These are phyloP conservation scores for Vultur gryphus DNA, from an alignment of 2,797 vertebrate genomes.

Conservation along the genomic window DNA sequence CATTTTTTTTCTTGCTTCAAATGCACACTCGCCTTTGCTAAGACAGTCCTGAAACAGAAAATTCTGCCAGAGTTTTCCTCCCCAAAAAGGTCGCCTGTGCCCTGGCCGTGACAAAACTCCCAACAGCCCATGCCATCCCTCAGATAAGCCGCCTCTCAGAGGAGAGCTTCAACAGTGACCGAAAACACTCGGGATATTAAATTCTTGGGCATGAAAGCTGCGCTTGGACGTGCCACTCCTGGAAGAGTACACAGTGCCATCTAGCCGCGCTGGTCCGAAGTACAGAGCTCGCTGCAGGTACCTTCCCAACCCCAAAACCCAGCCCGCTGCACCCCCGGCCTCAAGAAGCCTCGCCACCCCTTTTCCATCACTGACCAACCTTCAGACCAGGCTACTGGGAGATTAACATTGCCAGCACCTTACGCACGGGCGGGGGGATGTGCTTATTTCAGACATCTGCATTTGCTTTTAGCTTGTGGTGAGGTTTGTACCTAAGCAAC, in stretches of 20 bases:
- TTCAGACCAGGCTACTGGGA: background rate
- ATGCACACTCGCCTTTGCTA: background rate
- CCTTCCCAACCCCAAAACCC: background rate
- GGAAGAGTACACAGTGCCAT: conserved; percentile 53
- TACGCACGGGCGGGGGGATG: background rate
- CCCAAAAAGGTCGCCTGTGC: background rate
- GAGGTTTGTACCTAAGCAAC: background rate
- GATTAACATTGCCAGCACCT: background rate
- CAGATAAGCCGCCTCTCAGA: background rate
- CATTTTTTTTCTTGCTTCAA: background rate
- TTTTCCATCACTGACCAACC: background rate
- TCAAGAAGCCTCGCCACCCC: background rate
- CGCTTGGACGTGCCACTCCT: background rate
- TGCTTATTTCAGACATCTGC: background rate
- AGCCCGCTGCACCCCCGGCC: background rate
- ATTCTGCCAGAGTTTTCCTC: background rate
- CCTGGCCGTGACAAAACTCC: background rate
- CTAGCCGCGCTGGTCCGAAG: conserved; percentile 41
- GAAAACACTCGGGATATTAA: background rate
- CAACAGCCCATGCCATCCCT: background rate
- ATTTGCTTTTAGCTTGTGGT: background rate
- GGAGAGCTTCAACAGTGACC: background rate
- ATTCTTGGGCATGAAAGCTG: background rate
- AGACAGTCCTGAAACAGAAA: background rate
- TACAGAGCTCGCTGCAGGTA: background rate